Evolutionary conservation across 2,797 vertebrate genomes (phyloP).

Genomic region (Urosaurus nigricauda): DNA sequence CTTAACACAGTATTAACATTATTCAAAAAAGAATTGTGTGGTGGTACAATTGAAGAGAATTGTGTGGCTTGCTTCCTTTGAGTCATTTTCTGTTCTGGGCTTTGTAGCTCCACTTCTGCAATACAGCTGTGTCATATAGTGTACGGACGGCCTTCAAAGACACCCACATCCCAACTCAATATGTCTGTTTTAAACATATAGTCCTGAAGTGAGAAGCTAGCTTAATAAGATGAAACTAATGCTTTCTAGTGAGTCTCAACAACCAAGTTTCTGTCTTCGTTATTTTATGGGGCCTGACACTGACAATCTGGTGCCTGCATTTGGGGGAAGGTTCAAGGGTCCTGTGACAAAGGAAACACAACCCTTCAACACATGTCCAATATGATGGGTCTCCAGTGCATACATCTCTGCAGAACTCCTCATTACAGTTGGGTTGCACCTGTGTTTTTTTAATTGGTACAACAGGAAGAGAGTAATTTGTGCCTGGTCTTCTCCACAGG

Average conservation of each 20-base stretch:
- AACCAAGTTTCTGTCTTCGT: not conserved
- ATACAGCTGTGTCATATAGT: not conserved
- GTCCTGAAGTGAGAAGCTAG: not conserved
- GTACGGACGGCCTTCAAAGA: conserved; percentile 39
- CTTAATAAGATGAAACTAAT: not conserved
- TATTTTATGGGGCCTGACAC: conserved; percentile 12
- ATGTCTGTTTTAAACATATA: not conserved
- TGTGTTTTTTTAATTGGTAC: conserved; percentile 69
- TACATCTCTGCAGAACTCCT: conserved; percentile 48
- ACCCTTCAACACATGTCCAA: not conserved
- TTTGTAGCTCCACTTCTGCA: not conserved
- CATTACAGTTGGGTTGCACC: conserved; percentile 61
- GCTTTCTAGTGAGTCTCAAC: not conserved
- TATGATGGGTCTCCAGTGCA: conserved; percentile 43
- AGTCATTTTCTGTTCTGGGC: not conserved
- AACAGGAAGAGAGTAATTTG: conserved; percentile 51
- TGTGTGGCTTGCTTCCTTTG: not conserved
- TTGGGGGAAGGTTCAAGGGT: conserved; percentile 42
- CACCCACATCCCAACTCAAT: not conserved
- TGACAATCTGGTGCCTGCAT: conserved; percentile 52
- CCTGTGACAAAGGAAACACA: conserved; percentile 13
- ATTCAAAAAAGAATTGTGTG: no score
- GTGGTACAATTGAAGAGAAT: not conserved
- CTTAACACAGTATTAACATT: not conserved
- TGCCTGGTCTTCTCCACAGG: conserved; percentile 43